phyloP scores from a whole-genome alignment of 92 coral and sea anemone species.

The Desmophyllum pertusum region DNA sequence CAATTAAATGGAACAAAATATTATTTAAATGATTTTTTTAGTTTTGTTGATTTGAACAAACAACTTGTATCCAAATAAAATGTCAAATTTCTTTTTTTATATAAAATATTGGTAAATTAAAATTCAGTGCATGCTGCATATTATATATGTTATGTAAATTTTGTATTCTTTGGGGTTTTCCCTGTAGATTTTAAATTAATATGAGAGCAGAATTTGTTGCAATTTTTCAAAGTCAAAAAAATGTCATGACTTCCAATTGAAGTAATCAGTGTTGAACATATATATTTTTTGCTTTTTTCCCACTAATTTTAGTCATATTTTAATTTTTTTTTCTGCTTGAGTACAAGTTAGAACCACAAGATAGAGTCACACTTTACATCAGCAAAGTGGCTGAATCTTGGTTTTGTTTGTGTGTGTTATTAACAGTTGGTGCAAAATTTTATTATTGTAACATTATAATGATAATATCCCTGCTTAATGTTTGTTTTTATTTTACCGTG shows the following conservation, averaged over 20 bases:
- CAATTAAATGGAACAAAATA: background rate
- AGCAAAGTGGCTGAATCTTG: background rate
- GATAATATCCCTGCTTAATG: background rate
- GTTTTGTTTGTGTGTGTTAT: background rate
- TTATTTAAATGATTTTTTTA: conserved; percentile 2
- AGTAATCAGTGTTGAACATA: background rate
- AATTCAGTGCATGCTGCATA: background rate
- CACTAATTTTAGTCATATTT: background rate
- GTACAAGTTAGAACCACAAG: background rate
- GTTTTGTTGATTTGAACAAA: background rate
- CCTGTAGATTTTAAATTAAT: background rate
- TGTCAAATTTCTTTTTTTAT: background rate
- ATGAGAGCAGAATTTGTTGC: background rate
- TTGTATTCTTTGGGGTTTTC: conserved; percentile 16
- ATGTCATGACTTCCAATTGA: background rate
- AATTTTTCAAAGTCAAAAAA: background rate
- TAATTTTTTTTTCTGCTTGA: background rate
- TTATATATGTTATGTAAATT: conserved; percentile 21
- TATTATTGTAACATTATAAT: background rate
- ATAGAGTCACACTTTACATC: background rate
- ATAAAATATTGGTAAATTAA: background rate
- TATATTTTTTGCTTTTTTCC: too few relatives aligned
- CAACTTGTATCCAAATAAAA: background rate
- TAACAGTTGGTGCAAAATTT: background rate
- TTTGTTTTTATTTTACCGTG: background rate